Conservation (phyloP, 1,140 invertebrate species). For the Drosophila insularis region DNA sequence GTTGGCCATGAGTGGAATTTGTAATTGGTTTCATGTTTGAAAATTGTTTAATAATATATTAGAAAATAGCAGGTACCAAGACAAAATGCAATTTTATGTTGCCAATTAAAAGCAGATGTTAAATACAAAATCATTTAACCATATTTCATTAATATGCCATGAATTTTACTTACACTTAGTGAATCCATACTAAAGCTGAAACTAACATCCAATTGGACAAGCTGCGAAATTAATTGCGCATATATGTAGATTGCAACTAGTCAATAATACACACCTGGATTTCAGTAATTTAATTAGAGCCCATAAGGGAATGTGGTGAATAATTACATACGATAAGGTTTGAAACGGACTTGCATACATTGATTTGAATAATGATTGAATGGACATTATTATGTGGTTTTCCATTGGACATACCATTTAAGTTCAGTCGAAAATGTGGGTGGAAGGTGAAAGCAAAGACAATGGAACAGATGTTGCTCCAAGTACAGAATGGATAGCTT, state of each 20-base stretch:
- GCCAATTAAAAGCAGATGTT: conserved; percentile 26
- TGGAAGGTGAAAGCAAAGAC: not conserved
- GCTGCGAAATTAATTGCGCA: not conserved
- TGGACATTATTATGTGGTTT: not conserved
- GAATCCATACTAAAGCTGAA: not conserved
- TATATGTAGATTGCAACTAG: not conserved
- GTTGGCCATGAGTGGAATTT: conserved; percentile 27
- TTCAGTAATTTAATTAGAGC: conserved; percentile 1
- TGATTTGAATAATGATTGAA: conserved; percentile 5
- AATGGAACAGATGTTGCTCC: conserved; percentile 3
- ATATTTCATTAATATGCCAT: not conserved
- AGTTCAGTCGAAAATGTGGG: too few relatives aligned
- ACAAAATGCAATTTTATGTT: conserved; percentile 6
- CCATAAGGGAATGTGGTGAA: not conserved
- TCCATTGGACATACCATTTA: too few relatives aligned
- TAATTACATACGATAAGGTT: not conserved
- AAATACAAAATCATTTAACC: not conserved
- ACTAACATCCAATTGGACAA: not conserved
- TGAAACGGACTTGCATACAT: not conserved
- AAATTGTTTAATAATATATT: conserved; percentile 39
- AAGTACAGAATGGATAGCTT: not conserved
- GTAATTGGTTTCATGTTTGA: conserved; percentile 41
- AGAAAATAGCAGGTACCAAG: not conserved
- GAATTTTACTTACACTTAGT: not conserved
- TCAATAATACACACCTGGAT: not conserved